Percentiles rank a stretch among this genome's conserved stretches.
These are phyloP conservation scores for Eupelmus urozonus DNA, from an alignment of 2,888 invertebrate genomes.

Conservation along the genomic window DNA sequence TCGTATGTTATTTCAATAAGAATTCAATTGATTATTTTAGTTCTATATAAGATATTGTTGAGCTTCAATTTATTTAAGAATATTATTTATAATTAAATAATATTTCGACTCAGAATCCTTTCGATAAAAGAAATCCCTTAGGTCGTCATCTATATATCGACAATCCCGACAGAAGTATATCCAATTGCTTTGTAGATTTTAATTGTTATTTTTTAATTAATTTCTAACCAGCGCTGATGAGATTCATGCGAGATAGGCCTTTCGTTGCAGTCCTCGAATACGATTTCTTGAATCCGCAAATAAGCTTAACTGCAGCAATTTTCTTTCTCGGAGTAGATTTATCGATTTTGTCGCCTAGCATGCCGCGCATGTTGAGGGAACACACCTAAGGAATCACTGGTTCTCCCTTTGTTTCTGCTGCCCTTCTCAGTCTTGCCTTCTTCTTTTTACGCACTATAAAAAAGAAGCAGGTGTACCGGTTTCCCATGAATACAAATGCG, in stretches of 20 bases:
- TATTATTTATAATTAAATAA: too few relatives aligned
- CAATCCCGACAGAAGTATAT: too few relatives aligned
- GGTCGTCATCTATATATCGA: too few relatives aligned
- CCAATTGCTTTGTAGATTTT: too few relatives aligned
- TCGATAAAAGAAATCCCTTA: too few relatives aligned
- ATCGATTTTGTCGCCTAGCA: conserved; percentile 36
- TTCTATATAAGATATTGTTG: too few relatives aligned
- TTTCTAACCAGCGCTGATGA: not conserved
- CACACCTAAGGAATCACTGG: not conserved
- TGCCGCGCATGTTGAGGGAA: conserved; percentile 3
- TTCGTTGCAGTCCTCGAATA: not conserved
- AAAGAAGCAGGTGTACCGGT: conserved; percentile 46
- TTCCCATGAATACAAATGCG: conserved; percentile 70
- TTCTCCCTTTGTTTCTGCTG: not conserved
- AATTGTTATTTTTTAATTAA: too few relatives aligned
- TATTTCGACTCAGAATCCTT: too few relatives aligned
- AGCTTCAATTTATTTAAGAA: too few relatives aligned
- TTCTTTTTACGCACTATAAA: conserved; percentile 42
- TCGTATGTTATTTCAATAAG: too few relatives aligned
- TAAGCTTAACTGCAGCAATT: conserved; percentile 48
- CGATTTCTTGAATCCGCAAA: conserved; percentile 51
- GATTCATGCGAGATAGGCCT: not conserved
- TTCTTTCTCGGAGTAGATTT: conserved; percentile 36
- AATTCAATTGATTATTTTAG: too few relatives aligned
- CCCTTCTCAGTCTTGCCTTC: not conserved